Evolutionary conservation across 23 tunicate genomes (phyloP).

Genomic region (Halocynthia roretzi): DNA sequence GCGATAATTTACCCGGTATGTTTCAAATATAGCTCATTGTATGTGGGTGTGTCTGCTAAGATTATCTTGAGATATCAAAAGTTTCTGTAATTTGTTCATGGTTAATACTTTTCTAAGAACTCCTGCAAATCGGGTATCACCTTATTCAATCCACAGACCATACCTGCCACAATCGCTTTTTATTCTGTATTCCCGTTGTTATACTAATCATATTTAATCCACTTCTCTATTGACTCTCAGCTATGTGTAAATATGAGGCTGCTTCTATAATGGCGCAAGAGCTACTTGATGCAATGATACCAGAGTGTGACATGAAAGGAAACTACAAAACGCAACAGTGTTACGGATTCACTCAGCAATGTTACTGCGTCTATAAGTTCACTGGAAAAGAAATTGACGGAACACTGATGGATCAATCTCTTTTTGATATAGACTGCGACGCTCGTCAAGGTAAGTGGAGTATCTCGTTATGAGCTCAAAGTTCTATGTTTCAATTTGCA

Average conservation of each 20-base stretch:
- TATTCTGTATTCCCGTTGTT: too few species aligned
- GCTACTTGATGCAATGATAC: constrained; percentile 2
- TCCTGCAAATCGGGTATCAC: too few species aligned
- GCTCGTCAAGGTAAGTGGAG: constrained; percentile 1
- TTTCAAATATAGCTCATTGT: not conserved
- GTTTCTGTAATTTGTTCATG: too few species aligned
- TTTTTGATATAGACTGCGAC: constrained; percentile 6
- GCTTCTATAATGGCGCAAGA: not conserved
- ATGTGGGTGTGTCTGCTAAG: too few species aligned
- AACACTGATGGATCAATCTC: not conserved
- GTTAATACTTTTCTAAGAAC: too few species aligned
- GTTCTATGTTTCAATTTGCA: too few species aligned
- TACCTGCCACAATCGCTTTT: too few species aligned
- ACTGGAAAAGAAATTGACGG: constrained; percentile 21
- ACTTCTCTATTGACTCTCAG: too few species aligned
- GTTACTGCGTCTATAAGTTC: constrained; percentile 13
- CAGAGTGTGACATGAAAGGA: constrained; percentile 9
- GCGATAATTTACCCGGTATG: constrained; percentile 10
- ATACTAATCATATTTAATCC: too few species aligned
- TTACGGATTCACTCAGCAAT: constrained; percentile 8
- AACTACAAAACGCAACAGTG: constrained; percentile 11
- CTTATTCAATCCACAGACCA: too few species aligned
- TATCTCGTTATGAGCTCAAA: not conserved
- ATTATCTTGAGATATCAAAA: too few species aligned
- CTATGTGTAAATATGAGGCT: too few species aligned